Base-by-base conservation (phyloP, 2,797 vertebrate genomes). In the Rhadinocentrus ornatus region DNA sequence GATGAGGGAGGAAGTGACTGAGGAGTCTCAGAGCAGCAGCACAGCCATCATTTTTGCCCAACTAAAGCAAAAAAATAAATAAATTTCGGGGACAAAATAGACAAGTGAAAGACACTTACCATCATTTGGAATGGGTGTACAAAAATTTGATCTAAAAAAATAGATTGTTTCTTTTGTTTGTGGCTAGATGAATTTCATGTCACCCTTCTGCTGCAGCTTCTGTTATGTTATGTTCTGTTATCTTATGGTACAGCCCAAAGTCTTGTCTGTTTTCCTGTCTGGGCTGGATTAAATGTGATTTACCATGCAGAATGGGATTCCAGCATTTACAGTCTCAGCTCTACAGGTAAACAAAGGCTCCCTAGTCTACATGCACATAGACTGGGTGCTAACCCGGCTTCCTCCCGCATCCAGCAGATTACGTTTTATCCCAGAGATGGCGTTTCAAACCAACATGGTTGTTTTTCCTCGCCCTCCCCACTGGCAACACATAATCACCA, bases 281-380 rank as follows among this genome's bases (percentile, higher is more conserved):
- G 37, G 80, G 73, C 62, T 75, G 60, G 80, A 82, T 87, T 89
- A 73, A 87, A 86, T 75, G 77, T 66, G 82, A 89, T 89, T 81
- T 55, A 58, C 76, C 64, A 53, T 85, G 62, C 60, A 62, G 80
- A 90, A 89, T 87, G 62, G 70, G 86, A 83, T 91, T 78, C 79
- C 82, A 81, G 73, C 78, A 60, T 69, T 83, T 69, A 37, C 55
- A 67, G 75, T 64, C 77, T 83, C 66, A 66, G 76, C 83, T 82
- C 73, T 74, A 77, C 87, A 88, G 84, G 88, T 91, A 91, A 91
- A 91, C 91, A 92, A 91, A 89, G 69, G 78, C 82, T 83, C 78
- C 41, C 70, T 75, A 75, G 73, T 75, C 69, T 67, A 68, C 39
- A 86, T 70, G 83, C 75, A 75, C 69, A 78, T 46, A 81, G 71